Percentiles rank a stretch among this genome's conserved stretches.
phyloP scores from a whole-genome alignment of 2,113 vertebrate species.

The Hepsetus odoe region DNA sequence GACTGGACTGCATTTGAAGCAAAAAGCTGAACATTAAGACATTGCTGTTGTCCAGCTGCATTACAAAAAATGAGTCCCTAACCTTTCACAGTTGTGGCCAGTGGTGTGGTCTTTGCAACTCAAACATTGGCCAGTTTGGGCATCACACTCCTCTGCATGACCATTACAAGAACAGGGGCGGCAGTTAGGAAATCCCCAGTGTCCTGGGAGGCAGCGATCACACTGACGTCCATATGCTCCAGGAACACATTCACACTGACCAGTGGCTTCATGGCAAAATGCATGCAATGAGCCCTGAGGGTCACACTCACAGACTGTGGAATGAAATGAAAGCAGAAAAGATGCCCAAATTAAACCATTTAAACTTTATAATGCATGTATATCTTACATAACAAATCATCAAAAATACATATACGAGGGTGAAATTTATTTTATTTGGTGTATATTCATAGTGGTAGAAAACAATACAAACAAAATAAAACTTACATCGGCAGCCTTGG shows the following conservation, averaged over 20 bases:
- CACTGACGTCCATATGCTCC: slow-evolving; percentile 86
- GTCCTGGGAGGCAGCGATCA: slow-evolving; percentile 85
- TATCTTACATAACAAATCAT: too few species aligned
- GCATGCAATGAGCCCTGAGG: slow-evolving; percentile 81
- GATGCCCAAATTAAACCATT: neutral
- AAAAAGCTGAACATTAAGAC: too few species aligned
- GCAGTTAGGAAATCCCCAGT: slow-evolving; percentile 94
- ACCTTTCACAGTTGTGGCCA: slow-evolving; percentile 91
- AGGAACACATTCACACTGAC: slow-evolving; percentile 87
- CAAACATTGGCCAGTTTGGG: slow-evolving; percentile 81
- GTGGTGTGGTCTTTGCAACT: slow-evolving; percentile 84
- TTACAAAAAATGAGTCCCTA: neutral
- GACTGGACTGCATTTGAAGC: too few species aligned
- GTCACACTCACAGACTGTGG: slow-evolving; percentile 85
- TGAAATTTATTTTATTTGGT: too few species aligned
- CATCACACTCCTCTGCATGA: slow-evolving; percentile 83
- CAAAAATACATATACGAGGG: too few species aligned
- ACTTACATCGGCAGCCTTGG: slow-evolving; percentile 88
- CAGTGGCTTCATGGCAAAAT: slow-evolving; percentile 83
- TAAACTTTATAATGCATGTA: neutral
- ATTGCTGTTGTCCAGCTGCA: neutral
- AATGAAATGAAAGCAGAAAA: slow-evolving; percentile 20
- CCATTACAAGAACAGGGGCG: slow-evolving; percentile 90
- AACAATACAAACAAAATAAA: neutral
- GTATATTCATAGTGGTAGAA: neutral